Evolutionary conservation across 2,888 invertebrate genomes (phyloP).

Genomic region (Gnatocerus cornutus): DNA sequence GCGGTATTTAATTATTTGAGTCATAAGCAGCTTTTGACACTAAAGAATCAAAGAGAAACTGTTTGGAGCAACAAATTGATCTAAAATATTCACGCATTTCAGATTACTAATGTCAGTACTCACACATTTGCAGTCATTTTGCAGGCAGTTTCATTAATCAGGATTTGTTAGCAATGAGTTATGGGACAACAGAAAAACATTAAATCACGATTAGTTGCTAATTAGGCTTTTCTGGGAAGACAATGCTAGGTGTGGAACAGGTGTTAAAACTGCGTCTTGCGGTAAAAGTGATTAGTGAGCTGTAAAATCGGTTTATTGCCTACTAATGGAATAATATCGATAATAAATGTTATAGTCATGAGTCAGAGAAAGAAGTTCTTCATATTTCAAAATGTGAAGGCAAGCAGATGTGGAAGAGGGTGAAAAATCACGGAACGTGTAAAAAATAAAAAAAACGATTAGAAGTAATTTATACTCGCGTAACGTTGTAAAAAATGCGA

Average conservation of each 20-base stretch:
- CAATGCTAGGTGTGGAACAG: not conserved
- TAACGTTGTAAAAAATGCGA: not conserved
- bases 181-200: not conserved
- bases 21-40: slow-evolving; percentile 28
- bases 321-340: too few relatives aligned
- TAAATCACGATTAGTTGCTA: not conserved
- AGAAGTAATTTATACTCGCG: too few relatives aligned
- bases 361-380: too few relatives aligned
- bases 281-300: not conserved
- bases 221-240: slow-evolving; percentile 4
- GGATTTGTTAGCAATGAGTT: not conserved
- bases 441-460: too few relatives aligned
- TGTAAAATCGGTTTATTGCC: not conserved
- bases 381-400: too few relatives aligned
- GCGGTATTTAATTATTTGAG: slow-evolving; percentile 25
- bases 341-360: too few relatives aligned
- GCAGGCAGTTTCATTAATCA: not conserved
- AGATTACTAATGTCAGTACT: too few relatives aligned
- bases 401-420: too few relatives aligned
- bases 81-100: too few relatives aligned
- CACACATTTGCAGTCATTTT: not conserved
- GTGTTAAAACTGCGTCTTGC: not conserved
- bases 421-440: too few relatives aligned
- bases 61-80: not conserved
- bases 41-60: slow-evolving; percentile 11